These are phyloP conservation scores for Acrocephalus kingi DNA, from an alignment of 2,113 vertebrate genomes.

Conservation along the genomic window DNA sequence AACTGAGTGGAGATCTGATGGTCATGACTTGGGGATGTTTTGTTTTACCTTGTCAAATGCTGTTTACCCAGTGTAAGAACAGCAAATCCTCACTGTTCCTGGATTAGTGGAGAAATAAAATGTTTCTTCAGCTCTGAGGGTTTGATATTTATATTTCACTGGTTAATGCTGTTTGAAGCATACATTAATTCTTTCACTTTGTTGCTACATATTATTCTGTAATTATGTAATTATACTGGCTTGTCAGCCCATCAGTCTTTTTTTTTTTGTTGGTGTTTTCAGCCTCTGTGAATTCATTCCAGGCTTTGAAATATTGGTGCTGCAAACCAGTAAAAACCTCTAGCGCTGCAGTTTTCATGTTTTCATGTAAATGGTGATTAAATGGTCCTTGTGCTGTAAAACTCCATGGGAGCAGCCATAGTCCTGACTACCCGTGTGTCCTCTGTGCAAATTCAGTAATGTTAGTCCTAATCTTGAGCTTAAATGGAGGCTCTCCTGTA, in stretches of 20 bases:
- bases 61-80: background rate
- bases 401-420: background rate
- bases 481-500: background rate
- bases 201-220: slow-evolving; percentile 16
- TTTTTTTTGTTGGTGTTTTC: background rate
- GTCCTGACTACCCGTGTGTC: background rate
- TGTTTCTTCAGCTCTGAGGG: background rate
- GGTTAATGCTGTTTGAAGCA: slow-evolving; percentile 10
- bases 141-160: slow-evolving; percentile 5
- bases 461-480: background rate
- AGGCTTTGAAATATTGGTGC: background rate
- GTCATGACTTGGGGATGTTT: background rate
- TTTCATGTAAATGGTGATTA: background rate
- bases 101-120: background rate
- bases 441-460: background rate
- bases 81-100: background rate
- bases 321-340: background rate
- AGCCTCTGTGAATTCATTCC: slow-evolving; percentile 6
- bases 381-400: background rate
- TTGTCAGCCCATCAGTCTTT: slow-evolving; percentile 26
- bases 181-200: slow-evolving; percentile 4
- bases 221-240: slow-evolving; percentile 21
- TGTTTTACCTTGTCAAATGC: background rate
- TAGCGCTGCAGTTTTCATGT: background rate
- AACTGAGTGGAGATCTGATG: background rate